Evolutionary conservation across 2,888 invertebrate species (phyloP).

Genomic region (Poecilus cupreus): DNA sequence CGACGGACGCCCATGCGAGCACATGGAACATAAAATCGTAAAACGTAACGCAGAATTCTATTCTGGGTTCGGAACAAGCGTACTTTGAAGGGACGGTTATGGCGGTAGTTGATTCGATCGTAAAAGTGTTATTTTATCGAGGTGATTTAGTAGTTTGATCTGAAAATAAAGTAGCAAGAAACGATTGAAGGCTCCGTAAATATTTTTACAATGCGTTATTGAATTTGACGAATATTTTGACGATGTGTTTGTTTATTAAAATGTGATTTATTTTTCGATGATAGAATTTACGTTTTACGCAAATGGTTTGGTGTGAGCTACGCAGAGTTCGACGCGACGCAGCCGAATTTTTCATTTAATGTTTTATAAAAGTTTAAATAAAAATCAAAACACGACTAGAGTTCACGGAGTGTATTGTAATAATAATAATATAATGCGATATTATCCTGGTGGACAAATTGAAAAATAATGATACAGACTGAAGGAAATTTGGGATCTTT

Average conservation of each 20-base stretch:
- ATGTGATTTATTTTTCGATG: not conserved
- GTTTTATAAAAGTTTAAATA: no score
- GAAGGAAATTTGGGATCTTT: no score
- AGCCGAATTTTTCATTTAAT: no score
- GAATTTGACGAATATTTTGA: not conserved
- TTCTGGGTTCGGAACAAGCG: not conserved
- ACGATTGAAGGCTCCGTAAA: not conserved
- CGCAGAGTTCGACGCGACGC: no score
- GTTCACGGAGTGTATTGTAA: no score
- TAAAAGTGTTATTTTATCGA: slow-evolving; percentile 3
- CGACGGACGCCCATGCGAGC: no score
- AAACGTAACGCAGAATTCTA: not conserved
- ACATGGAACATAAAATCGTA: no score
- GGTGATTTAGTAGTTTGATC: not conserved
- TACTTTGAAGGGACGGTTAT: not conserved
- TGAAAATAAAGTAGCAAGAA: not conserved
- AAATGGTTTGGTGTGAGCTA: no score
- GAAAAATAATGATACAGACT: no score
- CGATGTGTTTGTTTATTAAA: not conserved
- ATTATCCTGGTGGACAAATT: no score
- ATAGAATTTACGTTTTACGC: not conserved
- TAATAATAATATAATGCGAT: no score
- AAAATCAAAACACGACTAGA: no score
- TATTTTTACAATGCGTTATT: not conserved
- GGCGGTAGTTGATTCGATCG: not conserved